A percentile compares a stretch with the other conserved stretches of the same genome.
Evolutionary conservation across 1,140 invertebrate species (phyloP).

Genomic region (Matsumurasca onukii): DNA sequence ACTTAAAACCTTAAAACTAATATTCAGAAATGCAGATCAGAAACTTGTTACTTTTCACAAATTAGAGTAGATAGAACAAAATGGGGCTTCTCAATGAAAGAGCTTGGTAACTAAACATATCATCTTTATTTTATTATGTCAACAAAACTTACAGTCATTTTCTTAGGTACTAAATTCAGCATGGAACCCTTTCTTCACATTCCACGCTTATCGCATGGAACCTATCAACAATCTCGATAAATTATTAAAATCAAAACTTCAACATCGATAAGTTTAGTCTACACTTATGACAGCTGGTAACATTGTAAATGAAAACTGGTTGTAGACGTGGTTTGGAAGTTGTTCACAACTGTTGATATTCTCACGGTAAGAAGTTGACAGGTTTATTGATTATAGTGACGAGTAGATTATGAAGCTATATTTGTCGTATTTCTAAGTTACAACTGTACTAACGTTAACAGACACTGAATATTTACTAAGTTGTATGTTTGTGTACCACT

Average conservation of each 20-base stretch:
- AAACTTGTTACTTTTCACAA: too few species aligned
- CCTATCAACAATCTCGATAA: not conserved
- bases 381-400: not conserved
- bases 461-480: not conserved
- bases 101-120: conserved; percentile 27
- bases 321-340: not conserved
- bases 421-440: not conserved
- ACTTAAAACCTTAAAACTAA: too few species aligned
- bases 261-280: conserved; percentile 16
- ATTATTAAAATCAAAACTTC: not conserved
- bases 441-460: not conserved
- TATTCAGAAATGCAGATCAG: too few species aligned
- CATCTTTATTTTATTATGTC: conserved; percentile 14
- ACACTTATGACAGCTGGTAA: conserved; percentile 12
- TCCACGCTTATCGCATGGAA: not conserved
- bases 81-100: too few species aligned
- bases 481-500: not conserved
- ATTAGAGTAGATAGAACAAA: too few species aligned
- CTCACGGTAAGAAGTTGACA: not conserved
- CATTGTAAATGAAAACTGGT: conserved; percentile 3
- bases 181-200: not conserved
- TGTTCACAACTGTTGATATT: not conserved
- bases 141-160: conserved; percentile 25
- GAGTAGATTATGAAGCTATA: not conserved
- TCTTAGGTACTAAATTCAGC: conserved; percentile 17